Evolutionary conservation across 2,797 vertebrate genomes (phyloP), one percentile per base, ranked within the genome.

Genomic region (Anguilla anguilla): DNA sequence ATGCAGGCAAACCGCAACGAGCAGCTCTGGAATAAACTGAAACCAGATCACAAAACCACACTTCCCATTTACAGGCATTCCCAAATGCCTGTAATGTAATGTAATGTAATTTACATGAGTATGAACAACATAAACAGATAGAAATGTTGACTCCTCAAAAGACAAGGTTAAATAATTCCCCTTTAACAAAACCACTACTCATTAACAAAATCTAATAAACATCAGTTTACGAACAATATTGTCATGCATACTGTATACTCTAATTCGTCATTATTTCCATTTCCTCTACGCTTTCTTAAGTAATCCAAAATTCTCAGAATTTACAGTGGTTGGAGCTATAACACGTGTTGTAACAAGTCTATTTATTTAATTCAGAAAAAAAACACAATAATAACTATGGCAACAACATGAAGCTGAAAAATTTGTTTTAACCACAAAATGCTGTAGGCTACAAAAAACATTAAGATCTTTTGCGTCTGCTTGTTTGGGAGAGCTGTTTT

Each of bases 371-470:
- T 17, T 49, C 77, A 81, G 17, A 39, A 46, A 15, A 81, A 15
- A 77, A 35, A 15, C 31, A 74, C 13, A 46, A 77, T 3, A 46
- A 22, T 46, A 1, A 22, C 35, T 46, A 46, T 25, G 35, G 43
- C 77, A 81, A 46, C 43, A 81, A 17, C 35, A 46, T 15, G 6
- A 81, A 81, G 72, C 10, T 35, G 35, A 46, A 81, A 15, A 6
- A 5, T 19, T 22, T 19, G 17, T 46, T 17, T 43, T 25, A 2
- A 46, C 35, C 43, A 46, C 15, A 25, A 31, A 81, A 22, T 25
- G 39, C 77, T 77, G 72, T 77, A 39, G 72, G 72, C 72, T 77
- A 77, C 11, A 39, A 77, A 77, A 35, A 39, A 77, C 72, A 77
- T 39, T 39, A 17, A 35, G 11, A 17, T 15, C 13, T 35, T 39